Percentiles rank a stretch among this genome's conserved stretches.
Conservation (phyloP, 2,797 vertebrate genomes). For the Luscinia megarhynchos region DNA sequence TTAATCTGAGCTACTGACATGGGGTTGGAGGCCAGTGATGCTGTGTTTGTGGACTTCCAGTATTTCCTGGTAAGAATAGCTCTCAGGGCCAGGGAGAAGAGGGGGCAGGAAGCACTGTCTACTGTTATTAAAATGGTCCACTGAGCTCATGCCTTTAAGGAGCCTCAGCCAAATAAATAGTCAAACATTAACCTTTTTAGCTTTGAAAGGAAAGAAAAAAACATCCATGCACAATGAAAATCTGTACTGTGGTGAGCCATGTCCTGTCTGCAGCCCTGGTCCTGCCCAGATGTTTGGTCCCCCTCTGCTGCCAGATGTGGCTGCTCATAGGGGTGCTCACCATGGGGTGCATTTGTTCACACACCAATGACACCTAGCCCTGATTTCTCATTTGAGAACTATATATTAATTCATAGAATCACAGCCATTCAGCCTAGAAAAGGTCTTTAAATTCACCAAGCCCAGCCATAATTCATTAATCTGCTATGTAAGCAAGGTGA, state of each 20-base stretch:
- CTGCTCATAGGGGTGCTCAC: neutral
- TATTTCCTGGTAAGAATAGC: slow-evolving; percentile 23
- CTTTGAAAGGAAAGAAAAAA: neutral
- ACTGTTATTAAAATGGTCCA: slow-evolving; percentile 49
- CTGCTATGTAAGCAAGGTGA: neutral
- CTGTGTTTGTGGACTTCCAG: neutral
- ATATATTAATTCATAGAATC: neutral
- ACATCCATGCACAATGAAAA: neutral
- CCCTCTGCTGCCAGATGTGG: neutral
- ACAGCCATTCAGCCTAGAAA: neutral
- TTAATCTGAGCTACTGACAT: slow-evolving; percentile 15
- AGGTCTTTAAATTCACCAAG: neutral
- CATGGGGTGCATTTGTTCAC: rapidly evolving
- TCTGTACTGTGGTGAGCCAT: neutral
- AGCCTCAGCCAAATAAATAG: neutral
- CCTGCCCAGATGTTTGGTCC: neutral
- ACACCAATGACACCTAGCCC: rapidly evolving
- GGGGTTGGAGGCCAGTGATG: slow-evolving; percentile 8
- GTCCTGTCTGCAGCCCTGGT: neutral
- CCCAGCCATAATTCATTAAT: neutral
- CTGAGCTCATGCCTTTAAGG: slow-evolving; percentile 58
- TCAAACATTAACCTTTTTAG: slow-evolving; percentile 37
- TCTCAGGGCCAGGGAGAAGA: slow-evolving; percentile 12
- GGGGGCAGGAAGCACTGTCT: slow-evolving; percentile 38
- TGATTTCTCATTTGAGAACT: neutral